Evolutionary conservation across 2,113 vertebrate genomes (phyloP).

Genomic region (Thamnophis sirtalis): DNA sequence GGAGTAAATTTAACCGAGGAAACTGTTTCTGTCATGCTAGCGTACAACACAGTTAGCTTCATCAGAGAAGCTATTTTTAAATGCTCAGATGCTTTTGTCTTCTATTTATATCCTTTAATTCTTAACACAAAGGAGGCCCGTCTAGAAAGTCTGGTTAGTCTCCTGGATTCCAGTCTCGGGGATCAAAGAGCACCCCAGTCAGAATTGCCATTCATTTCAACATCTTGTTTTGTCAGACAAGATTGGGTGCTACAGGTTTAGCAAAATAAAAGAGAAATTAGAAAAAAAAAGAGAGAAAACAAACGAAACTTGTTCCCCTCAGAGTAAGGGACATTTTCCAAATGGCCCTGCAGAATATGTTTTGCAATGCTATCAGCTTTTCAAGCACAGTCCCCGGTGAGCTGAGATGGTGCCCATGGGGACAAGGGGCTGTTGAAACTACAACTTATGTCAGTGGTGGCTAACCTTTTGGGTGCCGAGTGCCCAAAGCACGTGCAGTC

Average conservation of each 20-base stretch:
- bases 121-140: background rate
- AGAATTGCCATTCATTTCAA: background rate
- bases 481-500: too few relatives aligned
- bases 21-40: constrained; percentile 2
- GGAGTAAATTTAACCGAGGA: constrained; percentile 3
- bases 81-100: background rate
- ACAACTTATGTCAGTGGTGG: background rate
- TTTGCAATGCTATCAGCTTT: background rate
- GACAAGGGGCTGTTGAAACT: background rate
- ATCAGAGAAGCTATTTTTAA: constrained; percentile 25
- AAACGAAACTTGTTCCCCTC: background rate
- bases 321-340: background rate
- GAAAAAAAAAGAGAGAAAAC: background rate
- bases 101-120: background rate
- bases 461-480: too few relatives aligned
- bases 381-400: background rate
- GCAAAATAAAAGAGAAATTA: background rate
- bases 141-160: constrained; percentile 10
- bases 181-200: background rate
- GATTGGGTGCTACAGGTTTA: background rate
- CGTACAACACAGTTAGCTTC: background rate
- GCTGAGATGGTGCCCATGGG: too few relatives aligned
- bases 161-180: background rate
- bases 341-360: background rate
- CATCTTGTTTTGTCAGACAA: constrained; percentile 3